Percentiles rank a stretch among this genome's conserved stretches.
Conservation (phyloP, 2,888 invertebrate species). For the Troides helena region DNA sequence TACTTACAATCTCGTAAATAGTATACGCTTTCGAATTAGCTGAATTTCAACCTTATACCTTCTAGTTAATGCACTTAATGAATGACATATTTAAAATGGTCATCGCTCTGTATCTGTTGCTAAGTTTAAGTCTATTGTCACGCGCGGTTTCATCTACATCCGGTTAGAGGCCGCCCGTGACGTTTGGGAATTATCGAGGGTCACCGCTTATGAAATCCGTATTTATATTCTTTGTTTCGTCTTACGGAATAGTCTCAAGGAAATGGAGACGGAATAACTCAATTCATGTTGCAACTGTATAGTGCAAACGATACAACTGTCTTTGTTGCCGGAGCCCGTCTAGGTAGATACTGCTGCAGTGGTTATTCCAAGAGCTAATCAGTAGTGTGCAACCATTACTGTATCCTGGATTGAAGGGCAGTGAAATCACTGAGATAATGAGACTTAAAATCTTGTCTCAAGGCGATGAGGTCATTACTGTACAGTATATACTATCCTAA, state of each 20-base stretch:
- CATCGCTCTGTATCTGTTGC: neutral
- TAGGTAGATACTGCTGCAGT: no score
- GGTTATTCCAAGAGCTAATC: no score
- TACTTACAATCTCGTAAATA: neutral
- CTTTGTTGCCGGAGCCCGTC: no score
- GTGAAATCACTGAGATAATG: no score
- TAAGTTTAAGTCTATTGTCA: slow-evolving; percentile 12
- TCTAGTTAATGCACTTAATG: neutral
- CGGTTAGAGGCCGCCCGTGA: slow-evolving; percentile 7
- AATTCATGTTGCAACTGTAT: slow-evolving; percentile 5
- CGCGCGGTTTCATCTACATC: slow-evolving; percentile 17
- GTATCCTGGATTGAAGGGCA: no score
- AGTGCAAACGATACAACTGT: no score
- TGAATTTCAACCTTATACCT: slow-evolving; percentile 1
- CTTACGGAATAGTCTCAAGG: slow-evolving; percentile 10
- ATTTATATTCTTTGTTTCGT: neutral
- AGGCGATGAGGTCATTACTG: no score
- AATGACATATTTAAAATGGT: neutral
- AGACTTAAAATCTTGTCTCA: no score
- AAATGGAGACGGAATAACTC: slow-evolving; percentile 4
- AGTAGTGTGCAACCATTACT: no score
- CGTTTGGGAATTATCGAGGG: slow-evolving; percentile 24
- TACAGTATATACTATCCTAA: no score
- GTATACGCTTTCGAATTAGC: neutral
- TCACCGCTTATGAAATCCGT: slow-evolving; percentile 2